A percentile compares a stretch with the other conserved stretches of the same genome.
These are phyloP conservation scores for Bembecia ichneumoniformis DNA, from an alignment of 2,888 invertebrate species.

Conservation along the genomic window DNA sequence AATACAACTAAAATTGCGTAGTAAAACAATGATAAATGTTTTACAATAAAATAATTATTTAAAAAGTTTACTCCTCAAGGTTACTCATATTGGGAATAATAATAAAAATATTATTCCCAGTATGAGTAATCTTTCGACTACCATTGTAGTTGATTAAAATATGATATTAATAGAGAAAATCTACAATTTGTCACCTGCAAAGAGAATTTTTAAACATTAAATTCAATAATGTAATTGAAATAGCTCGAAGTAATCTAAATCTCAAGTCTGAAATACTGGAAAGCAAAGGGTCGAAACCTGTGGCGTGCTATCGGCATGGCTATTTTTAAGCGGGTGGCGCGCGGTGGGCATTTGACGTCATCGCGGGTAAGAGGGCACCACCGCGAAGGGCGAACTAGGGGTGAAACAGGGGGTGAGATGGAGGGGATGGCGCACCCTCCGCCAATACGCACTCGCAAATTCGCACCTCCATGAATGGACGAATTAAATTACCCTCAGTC, in stretches of 20 bases:
- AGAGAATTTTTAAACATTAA: too few species aligned
- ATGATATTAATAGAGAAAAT: too few species aligned
- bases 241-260: background rate
- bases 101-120: too few species aligned
- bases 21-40: too few species aligned
- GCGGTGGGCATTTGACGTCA: conserved; percentile 65
- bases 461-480: conserved; percentile 68
- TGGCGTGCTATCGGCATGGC: conserved; percentile 57
- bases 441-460: conserved; percentile 67
- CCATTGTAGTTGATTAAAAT: too few species aligned
- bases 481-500: conserved; percentile 58
- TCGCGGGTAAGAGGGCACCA: conserved; percentile 29
- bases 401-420: background rate
- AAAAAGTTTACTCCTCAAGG: too few species aligned
- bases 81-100: too few species aligned
- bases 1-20: too few species aligned
- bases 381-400: background rate
- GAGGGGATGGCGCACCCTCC: conserved; percentile 38
- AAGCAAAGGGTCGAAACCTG: conserved; percentile 52
- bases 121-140: too few species aligned
- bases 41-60: too few species aligned
- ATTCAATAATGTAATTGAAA: background rate
- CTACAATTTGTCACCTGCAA: too few species aligned
- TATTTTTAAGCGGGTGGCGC: conserved; percentile 64
- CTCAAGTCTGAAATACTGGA: conserved; percentile 15